Conservation (phyloP, 37 sponge, comb jelly and placozoan species). For the Agelas oroides region DNA sequence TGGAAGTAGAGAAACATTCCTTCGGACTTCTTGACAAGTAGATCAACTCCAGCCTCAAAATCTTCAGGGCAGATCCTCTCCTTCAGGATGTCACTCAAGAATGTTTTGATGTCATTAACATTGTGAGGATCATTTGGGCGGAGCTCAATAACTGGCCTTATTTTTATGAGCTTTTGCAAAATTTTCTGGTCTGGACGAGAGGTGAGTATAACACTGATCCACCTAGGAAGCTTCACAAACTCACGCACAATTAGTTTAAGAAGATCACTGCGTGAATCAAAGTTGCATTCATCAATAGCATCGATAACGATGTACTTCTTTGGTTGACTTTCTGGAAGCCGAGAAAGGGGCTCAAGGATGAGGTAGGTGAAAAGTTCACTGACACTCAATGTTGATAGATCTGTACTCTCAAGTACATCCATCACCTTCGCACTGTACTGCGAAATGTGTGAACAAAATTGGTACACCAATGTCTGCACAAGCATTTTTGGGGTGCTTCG, state of each 20-base stretch:
- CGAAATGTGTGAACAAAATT: neutral
- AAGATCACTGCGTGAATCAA: conserved; percentile 20
- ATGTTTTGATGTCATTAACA: conserved; percentile 19
- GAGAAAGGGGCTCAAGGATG: conserved; percentile 15
- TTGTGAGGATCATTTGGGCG: conserved; percentile 35
- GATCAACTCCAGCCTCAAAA: conserved; percentile 22
- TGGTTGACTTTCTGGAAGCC: neutral
- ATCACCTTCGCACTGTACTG: neutral
- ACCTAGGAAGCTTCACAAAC: conserved; percentile 42
- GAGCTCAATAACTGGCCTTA: conserved; percentile 32
- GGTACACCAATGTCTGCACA: conserved; percentile 23
- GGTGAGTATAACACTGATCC: conserved; percentile 34
- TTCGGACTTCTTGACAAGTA: conserved; percentile 45
- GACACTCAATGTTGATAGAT: neutral
- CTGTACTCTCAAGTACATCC: neutral
- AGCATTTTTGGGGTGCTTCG: conserved; percentile 23
- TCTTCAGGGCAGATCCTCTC: conserved; percentile 5
- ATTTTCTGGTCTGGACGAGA: conserved; percentile 45
- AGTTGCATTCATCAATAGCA: conserved; percentile 59
- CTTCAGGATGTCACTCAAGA: conserved; percentile 12
- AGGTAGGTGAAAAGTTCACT: conserved; percentile 21
- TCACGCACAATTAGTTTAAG: conserved; percentile 35
- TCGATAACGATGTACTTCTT: conserved; percentile 34
- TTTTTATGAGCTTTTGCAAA: neutral
- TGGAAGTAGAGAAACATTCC: conserved; percentile 64